Percentiles rank a stretch among this genome's conserved stretches.
phyloP scores from a whole-genome alignment of 1,140 invertebrate genomes.

The Nasonia vitripennis region DNA sequence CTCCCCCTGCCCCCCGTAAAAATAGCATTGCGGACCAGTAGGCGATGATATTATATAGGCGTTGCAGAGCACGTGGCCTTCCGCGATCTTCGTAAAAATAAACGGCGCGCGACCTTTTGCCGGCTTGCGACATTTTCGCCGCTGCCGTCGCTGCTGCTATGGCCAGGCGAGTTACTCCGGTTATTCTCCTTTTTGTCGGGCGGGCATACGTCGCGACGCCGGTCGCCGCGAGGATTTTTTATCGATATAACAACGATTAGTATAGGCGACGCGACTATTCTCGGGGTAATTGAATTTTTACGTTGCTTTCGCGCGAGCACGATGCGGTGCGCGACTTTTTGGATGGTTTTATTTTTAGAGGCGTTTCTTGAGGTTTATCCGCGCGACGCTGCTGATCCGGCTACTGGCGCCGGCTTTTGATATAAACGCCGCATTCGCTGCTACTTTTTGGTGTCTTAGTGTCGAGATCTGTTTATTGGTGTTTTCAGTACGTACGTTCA shows the following conservation, averaged over 20 bases:
- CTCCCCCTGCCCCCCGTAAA: conserved; percentile 14
- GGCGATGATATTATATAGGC: conserved; percentile 5
- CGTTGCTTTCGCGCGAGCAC: not conserved
- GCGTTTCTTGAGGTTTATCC: not conserved
- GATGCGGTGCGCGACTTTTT: not conserved
- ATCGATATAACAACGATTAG: not conserved
- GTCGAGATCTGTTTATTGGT: not conserved
- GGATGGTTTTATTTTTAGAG: conserved; percentile 10
- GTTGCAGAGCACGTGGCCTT: conserved; percentile 31
- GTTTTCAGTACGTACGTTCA: no score
- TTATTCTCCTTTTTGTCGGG: conserved; percentile 22
- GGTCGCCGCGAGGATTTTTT: not conserved
- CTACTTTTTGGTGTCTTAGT: no score
- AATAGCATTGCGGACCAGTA: conserved; percentile 38
- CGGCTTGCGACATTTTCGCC: not conserved
- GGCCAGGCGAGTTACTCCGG: conserved; percentile 13
- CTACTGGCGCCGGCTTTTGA: not conserved
- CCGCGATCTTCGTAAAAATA: conserved; percentile 48
- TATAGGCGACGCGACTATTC: not conserved
- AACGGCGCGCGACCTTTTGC: conserved; percentile 33
- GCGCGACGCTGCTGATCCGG: not conserved
- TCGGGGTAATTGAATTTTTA: not conserved
- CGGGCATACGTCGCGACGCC: not conserved
- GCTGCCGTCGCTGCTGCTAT: not conserved
- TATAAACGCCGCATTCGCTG: not conserved